phyloP scores from a whole-genome alignment of 2,797 vertebrate genomes.

The Protosalanx chinensis region DNA sequence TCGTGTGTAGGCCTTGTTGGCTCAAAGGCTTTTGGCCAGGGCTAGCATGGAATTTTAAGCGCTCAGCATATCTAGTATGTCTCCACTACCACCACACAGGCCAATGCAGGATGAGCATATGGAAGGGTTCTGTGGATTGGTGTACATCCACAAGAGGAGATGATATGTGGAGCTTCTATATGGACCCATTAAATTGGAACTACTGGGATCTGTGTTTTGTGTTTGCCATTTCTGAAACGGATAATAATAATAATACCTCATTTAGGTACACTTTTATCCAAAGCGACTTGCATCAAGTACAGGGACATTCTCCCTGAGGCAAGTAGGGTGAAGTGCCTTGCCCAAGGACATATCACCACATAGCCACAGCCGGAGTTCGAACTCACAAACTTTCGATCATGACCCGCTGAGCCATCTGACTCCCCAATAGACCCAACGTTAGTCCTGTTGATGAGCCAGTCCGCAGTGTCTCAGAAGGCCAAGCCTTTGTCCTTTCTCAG shows the following conservation, averaged over 20 bases:
- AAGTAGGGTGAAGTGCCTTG: too few relatives aligned
- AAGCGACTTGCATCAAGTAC: too few relatives aligned
- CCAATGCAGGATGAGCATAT: slow-evolving; percentile 14
- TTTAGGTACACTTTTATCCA: too few relatives aligned
- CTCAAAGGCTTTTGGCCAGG: not conserved
- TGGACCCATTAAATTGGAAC: slow-evolving; percentile 12
- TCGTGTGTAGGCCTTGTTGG: slow-evolving; percentile 13
- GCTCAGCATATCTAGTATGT: slow-evolving; percentile 4
- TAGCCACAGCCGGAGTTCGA: too few relatives aligned
- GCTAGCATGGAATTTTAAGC: slow-evolving; percentile 13
- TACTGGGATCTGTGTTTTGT: not conserved
- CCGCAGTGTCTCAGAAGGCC: slow-evolving; percentile 20
- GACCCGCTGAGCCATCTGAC: too few relatives aligned
- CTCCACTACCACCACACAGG: not conserved
- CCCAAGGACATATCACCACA: too few relatives aligned
- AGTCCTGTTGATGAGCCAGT: not conserved
- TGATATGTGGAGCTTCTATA: not conserved
- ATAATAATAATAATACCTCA: too few relatives aligned
- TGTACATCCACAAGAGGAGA: slow-evolving; percentile 9
- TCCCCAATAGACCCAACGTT: slow-evolving; percentile 9
- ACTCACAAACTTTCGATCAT: too few relatives aligned
- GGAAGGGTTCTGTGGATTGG: slow-evolving; percentile 4
- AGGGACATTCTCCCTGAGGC: too few relatives aligned
- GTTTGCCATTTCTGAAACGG: not conserved
- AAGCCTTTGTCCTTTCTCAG: slow-evolving; percentile 23